Conservation (phyloP, 2,113 vertebrate species). For the Spea bombifrons region DNA sequence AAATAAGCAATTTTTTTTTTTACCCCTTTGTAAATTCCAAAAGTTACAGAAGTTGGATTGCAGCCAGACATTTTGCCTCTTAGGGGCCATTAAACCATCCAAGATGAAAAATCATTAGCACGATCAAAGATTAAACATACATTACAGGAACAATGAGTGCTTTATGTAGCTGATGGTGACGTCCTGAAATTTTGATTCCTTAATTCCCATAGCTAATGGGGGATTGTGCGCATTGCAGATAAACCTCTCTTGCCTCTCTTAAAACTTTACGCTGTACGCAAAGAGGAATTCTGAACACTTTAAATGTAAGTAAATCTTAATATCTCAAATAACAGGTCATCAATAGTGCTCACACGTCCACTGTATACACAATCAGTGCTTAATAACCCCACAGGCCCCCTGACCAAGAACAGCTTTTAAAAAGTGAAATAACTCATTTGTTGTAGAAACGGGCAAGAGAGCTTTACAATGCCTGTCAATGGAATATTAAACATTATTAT, state of each 20-base stretch:
- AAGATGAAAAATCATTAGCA: constrained; percentile 42
- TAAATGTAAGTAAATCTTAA: neutral
- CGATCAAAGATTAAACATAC: constrained; percentile 25
- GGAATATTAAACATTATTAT: too few species aligned
- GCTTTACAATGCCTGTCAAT: too few species aligned
- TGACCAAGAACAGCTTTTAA: neutral
- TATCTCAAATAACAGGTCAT: neutral
- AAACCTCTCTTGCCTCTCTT: neutral
- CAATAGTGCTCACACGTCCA: neutral
- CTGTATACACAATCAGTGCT: neutral
- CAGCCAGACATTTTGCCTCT: constrained; percentile 28
- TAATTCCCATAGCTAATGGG: constrained; percentile 18
- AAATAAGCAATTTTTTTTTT: neutral
- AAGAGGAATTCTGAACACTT: neutral
- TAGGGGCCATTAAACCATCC: constrained; percentile 28
- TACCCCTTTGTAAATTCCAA: neutral
- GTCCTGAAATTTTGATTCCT: constrained; percentile 8
- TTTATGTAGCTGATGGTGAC: constrained; percentile 15
- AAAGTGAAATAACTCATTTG: neutral
- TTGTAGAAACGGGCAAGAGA: too few species aligned
- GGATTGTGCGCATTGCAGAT: constrained; percentile 10
- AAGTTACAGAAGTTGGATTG: constrained; percentile 20
- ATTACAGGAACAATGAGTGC: constrained; percentile 24
- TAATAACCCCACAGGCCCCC: neutral
- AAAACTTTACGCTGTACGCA: neutral